Evolutionary conservation across 2,113 vertebrate species (phyloP), one percentile per base, ranked within the genome.

Genomic region (Myocastor coypus): DNA sequence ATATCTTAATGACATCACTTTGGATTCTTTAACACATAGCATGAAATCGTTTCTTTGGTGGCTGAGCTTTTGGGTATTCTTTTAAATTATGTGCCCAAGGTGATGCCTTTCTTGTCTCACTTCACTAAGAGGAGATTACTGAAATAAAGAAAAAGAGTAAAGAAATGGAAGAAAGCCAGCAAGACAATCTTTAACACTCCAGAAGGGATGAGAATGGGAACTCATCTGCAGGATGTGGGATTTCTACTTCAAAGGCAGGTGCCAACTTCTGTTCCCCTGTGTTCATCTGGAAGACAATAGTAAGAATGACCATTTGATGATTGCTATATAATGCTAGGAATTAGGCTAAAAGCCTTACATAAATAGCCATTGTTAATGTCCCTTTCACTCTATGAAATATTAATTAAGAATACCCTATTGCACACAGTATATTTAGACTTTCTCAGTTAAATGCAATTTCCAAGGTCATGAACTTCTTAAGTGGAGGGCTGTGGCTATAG

Each of bases 11-110:
- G 7, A 26, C 42, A 88, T 83, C 16, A 34, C 57, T 92, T 87
- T 89, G 81, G 13, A 82, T 17, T 50, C 83, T 90, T 85, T 84
- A 96, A 86, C 20, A 68, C 20, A 68, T n/a, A 52, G 40, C 13
- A 82, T 82, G 91, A 86, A 73, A 59, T 40, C 66, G 2, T 69
- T 83, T 89, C 20, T 42, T 90, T 75, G 64, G 61, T 37, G 34
- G 46, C 14, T 84, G 30, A 69, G n/a, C 7, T 85, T 85, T 84
- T 46, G 12, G 7, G 34, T 19, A 34, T 0, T 2, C 19, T 16
- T 16, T 71, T 77, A 69, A 57, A 77, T 71, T 68, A 75, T 75
- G 28, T 32, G 22, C 16, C 42, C 73, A 55, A 64, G 1, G 9
- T 40, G 26, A 50, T 1, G 34, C 37, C 34, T 81, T 59, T n/a